Percentiles rank a stretch among this genome's conserved stretches.
Evolutionary conservation across 1,140 invertebrate genomes (phyloP).

Genomic region (Thaumetopoea pityocampa): DNA sequence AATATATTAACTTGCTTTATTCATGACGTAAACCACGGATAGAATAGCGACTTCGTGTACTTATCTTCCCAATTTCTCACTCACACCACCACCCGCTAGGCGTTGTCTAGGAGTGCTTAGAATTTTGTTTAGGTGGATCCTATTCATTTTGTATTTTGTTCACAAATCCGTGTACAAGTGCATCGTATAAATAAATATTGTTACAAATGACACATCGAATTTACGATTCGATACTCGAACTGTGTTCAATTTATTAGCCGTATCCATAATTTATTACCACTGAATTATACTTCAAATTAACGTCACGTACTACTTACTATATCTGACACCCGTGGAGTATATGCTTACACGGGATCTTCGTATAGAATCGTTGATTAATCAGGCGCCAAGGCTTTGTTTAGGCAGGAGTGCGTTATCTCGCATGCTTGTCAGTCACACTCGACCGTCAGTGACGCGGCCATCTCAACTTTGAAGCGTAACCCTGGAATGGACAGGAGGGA

Average conservation of each 20-base stretch:
- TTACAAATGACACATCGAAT: constrained; percentile 13
- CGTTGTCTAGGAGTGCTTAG: too few relatives aligned
- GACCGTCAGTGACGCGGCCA: constrained; percentile 26
- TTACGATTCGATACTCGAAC: constrained; percentile 26
- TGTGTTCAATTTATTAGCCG: constrained; percentile 33
- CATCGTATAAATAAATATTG: constrained; percentile 5
- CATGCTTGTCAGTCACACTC: constrained; percentile 42
- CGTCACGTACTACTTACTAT: constrained; percentile 30
- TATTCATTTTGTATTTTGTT: too few relatives aligned
- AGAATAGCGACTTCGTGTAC: too few relatives aligned
- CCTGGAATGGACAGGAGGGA: constrained; percentile 17
- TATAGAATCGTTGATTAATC: constrained; percentile 49
- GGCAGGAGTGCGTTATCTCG: constrained; percentile 35
- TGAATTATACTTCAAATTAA: constrained; percentile 28
- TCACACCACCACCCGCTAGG: too few relatives aligned
- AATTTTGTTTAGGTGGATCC: too few relatives aligned
- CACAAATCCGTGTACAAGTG: too few relatives aligned
- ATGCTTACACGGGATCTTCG: constrained; percentile 28
- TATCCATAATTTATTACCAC: constrained; percentile 36
- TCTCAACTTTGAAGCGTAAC: constrained; percentile 9
- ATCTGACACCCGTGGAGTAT: constrained; percentile 23
- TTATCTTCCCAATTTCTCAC: too few relatives aligned
- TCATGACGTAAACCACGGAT: too few relatives aligned
- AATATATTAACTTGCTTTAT: too few relatives aligned
- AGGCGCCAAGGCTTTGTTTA: constrained; percentile 43